Evolutionary conservation across 2,113 vertebrate genomes (phyloP).

Genomic region (Mesembrinibis cayennensis): DNA sequence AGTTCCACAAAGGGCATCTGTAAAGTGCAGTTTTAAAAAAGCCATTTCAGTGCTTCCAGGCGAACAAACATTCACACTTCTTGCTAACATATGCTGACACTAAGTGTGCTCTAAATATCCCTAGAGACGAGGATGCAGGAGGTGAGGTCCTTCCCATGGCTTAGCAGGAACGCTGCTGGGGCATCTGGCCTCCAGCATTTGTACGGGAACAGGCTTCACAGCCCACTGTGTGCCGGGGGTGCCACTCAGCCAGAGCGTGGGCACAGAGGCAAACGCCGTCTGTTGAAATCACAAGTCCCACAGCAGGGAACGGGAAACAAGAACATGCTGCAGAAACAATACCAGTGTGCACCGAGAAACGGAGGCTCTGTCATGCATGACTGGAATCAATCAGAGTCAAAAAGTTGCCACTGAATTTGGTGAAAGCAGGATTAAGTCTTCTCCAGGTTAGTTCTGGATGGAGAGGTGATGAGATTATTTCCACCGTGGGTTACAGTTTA

Average conservation of each 20-base stretch:
- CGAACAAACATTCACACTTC: background rate
- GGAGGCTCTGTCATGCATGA: background rate
- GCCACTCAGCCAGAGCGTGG: background rate
- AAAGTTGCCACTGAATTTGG: background rate
- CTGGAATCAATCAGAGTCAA: background rate
- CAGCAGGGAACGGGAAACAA: background rate
- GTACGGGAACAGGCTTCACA: background rate
- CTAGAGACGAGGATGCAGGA: background rate
- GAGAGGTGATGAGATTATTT: background rate
- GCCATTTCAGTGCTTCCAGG: background rate
- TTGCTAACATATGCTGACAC: background rate
- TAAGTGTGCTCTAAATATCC: background rate
- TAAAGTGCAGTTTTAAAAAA: background rate
- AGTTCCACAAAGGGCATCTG: background rate
- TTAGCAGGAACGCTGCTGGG: background rate
- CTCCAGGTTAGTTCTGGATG: background rate
- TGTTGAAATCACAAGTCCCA: background rate
- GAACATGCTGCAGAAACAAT: background rate
- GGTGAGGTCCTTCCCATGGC: background rate
- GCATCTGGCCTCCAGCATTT: background rate
- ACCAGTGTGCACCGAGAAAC: fast-evolving
- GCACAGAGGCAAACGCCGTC: fast-evolving
- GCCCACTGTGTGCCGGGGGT: fast-evolving
- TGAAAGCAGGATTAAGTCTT: background rate
- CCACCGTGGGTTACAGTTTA: background rate